Evolutionary conservation across 2,888 invertebrate genomes (phyloP).

Genomic region (Choreutis nemorana): DNA sequence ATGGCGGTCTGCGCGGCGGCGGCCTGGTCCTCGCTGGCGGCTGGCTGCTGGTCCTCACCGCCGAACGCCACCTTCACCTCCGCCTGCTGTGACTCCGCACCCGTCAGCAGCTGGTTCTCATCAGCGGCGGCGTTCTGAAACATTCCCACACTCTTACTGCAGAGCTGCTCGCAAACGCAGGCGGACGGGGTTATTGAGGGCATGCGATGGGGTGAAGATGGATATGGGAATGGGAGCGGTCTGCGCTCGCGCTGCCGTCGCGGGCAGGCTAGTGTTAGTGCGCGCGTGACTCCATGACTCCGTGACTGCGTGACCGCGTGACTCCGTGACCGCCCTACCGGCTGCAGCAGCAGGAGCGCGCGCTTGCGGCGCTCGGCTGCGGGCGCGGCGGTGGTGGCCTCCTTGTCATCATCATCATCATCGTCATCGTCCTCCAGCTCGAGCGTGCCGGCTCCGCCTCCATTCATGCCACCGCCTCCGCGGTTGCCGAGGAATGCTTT

Average conservation of each 20-base stretch:
- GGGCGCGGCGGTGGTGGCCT: conserved; percentile 18
- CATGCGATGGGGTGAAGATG: conserved; percentile 19
- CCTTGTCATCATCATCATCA: conserved; percentile 67
- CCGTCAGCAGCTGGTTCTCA: conserved; percentile 56
- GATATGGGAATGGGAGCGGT: conserved; percentile 27
- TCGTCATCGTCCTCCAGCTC: conserved; percentile 63
- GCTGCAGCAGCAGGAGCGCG: conserved; percentile 11
- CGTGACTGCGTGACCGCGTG: neutral
- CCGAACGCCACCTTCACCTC: conserved; percentile 71
- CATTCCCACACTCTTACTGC: conserved; percentile 4
- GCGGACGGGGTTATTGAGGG: too few species aligned
- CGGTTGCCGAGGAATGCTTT: conserved; percentile 65
- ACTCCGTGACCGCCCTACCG: conserved; percentile 35
- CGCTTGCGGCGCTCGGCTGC: conserved; percentile 8
- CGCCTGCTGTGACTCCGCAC: conserved; percentile 69
- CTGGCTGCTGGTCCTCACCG: conserved; percentile 21
- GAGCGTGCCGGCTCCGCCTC: conserved; percentile 38
- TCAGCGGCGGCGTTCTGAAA: conserved; percentile 49
- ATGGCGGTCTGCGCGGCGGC: conserved; percentile 71
- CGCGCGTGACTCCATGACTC: too few species aligned
- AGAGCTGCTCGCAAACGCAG: too few species aligned
- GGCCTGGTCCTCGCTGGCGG: conserved; percentile 42
- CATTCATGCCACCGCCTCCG: conserved; percentile 42
- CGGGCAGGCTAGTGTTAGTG: conserved; percentile 54
- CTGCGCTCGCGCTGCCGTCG: conserved; percentile 52